Base-by-base conservation (phyloP, 2,888 invertebrate genomes). In the Pyralis farinalis region DNA sequence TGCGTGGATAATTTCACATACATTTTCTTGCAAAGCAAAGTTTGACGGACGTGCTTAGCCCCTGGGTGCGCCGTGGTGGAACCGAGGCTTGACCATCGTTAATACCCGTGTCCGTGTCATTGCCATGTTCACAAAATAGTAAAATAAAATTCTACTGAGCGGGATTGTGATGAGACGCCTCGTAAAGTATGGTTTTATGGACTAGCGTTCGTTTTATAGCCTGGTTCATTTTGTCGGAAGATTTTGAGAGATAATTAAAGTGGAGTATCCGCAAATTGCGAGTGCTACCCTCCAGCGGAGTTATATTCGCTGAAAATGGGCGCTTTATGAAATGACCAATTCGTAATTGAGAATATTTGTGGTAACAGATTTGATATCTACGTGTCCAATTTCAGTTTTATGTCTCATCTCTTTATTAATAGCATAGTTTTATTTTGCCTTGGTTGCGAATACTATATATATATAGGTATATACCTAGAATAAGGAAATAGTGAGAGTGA, bases 171-270 rank as follows among this genome's bases (percentile, higher is more conserved):
- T 38, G 32, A 32, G 38, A 7, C 31, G 11, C 35, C 39, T 43
- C 42, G 40, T 44, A 46, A 49, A 64, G 39, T 37, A 51, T 46
- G 46, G 47, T 57, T 63, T 67, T 62, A 63, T 58, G 52, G 49
- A 47, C 53, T 53, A 36, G 46, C 55, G 53, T 52, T 40, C 34
- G 49, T 55, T 64, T 61, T 57, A 61, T 58, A 42, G 47, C 40
- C 42, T 34, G 46, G 53, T 56, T 53, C 50, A 58, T 60, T 61
- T 56, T 52, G 53, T 47, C 43, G 41, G 49, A 45, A 48, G 52
- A 58, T 55, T n/a, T 54, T 47, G 47, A 35, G 48, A 48, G 54
- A 56, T 57, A 58, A 62, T 59, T 63, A 61, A 62, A 59, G 50
- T 51, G 45, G 40, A 55, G 53, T 49, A 43, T 44, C 44, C 52